These are phyloP conservation scores for Suncus etruscus DNA, from an alignment of 2,113 vertebrate species.

Conservation along the genomic window DNA sequence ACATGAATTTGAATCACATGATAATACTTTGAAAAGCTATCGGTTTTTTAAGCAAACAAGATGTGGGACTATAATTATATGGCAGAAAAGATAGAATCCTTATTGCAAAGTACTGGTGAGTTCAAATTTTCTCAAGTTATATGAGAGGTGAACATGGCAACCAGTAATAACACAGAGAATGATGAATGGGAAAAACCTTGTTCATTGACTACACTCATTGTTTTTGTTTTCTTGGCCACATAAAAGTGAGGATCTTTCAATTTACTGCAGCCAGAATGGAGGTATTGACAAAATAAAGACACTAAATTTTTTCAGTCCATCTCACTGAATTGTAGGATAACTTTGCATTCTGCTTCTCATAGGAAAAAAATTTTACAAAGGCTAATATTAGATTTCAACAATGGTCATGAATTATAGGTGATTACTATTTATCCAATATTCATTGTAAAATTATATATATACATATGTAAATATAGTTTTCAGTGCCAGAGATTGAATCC, in stretches of 20 bases:
- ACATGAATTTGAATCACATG: background rate
- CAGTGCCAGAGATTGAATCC: no score
- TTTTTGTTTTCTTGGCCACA: constrained; percentile 7
- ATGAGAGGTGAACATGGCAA: background rate
- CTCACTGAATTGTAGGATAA: background rate
- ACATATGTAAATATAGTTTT: no score
- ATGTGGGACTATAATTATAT: background rate
- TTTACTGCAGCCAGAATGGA: background rate
- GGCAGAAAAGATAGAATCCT: background rate
- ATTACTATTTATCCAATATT: constrained; percentile 18
- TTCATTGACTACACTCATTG: background rate
- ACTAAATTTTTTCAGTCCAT: background rate
- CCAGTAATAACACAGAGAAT: background rate
- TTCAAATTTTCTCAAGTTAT: background rate
- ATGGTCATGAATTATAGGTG: background rate
- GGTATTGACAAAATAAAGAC: constrained; percentile 41
- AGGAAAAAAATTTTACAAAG: constrained; percentile 11
- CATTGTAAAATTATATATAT: background rate
- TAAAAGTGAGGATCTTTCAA: background rate
- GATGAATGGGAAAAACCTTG: background rate
- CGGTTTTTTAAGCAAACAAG: constrained; percentile 47
- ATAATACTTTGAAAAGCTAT: background rate
- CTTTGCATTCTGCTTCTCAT: background rate
- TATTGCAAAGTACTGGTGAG: background rate
- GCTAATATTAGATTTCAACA: background rate